A percentile compares a stretch with the other conserved stretches of the same genome.
phyloP scores from a whole-genome alignment of 1,140 invertebrate genomes.

The Drosophila paulistorum region DNA sequence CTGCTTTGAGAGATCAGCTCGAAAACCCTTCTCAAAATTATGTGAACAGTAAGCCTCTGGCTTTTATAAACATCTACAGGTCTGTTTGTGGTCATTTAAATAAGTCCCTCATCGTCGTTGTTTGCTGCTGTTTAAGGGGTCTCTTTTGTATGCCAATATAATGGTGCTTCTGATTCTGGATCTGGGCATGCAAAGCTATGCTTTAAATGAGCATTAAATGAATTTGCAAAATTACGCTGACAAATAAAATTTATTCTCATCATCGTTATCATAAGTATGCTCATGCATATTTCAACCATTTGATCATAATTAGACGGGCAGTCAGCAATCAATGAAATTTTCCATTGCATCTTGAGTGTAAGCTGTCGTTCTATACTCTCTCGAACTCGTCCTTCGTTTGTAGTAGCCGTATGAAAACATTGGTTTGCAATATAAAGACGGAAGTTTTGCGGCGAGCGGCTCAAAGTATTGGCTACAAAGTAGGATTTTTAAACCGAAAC shows the following conservation, averaged over 20 bases:
- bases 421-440: too few species aligned
- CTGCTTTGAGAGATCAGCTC: too few species aligned
- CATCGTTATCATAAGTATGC: slow-evolving; percentile 6
- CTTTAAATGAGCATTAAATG: slow-evolving; percentile 80
- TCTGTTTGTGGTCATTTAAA: slow-evolving; percentile 55
- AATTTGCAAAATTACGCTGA: slow-evolving; percentile 80
- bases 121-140: slow-evolving; percentile 29
- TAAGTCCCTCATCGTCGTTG: slow-evolving; percentile 28
- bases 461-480: too few species aligned
- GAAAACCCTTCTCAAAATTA: slow-evolving; percentile 20
- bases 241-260: slow-evolving; percentile 52
- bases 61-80: slow-evolving; percentile 22
- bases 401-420: too few species aligned
- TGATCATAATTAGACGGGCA: slow-evolving; percentile 19
- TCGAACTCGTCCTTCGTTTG: not conserved
- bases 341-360: slow-evolving; percentile 57
- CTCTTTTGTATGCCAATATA: slow-evolving; percentile 55
- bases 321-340: slow-evolving; percentile 46
- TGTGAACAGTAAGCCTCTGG: slow-evolving; percentile 31
- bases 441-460: too few species aligned
- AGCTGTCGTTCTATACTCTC: slow-evolving; percentile 7
- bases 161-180: slow-evolving; percentile 16
- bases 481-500: too few species aligned
- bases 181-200: slow-evolving; percentile 37
- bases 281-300: slow-evolving; percentile 22